A percentile compares a stretch with the other conserved stretches of the same genome.
phyloP scores from a whole-genome alignment of 1,140 invertebrate species.

The Plectus sambesii region DNA sequence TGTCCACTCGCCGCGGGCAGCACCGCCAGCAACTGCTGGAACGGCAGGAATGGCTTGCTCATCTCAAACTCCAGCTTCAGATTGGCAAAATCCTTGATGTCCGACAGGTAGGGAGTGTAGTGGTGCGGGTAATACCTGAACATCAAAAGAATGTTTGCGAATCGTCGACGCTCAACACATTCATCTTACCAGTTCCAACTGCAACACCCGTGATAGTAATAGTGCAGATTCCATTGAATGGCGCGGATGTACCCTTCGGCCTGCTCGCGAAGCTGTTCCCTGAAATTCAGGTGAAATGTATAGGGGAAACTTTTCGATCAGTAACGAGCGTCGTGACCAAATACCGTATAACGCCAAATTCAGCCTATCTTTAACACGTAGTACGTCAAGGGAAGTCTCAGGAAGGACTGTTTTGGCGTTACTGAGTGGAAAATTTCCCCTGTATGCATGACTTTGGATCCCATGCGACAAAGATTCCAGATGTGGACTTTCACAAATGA shows the following conservation, averaged over 20 bases:
- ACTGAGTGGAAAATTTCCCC: too few relatives aligned
- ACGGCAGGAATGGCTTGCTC: constrained; percentile 78
- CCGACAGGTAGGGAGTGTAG: constrained; percentile 88
- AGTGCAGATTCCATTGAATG: constrained; percentile 88
- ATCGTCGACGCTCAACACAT: background rate
- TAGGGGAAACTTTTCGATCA: too few relatives aligned
- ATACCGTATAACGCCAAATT: too few relatives aligned
- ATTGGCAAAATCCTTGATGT: constrained; percentile 64
- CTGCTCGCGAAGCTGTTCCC: constrained; percentile 65
- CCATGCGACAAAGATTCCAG: too few relatives aligned
- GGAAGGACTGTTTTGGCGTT: too few relatives aligned
- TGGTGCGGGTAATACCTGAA: constrained; percentile 69
- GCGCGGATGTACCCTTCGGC: constrained; percentile 75
- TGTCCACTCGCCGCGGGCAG: constrained; percentile 66
- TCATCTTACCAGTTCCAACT: constrained; percentile 83
- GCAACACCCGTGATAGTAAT: constrained; percentile 88
- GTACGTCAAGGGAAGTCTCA: too few relatives aligned
- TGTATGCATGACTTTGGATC: too few relatives aligned
- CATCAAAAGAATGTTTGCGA: background rate
- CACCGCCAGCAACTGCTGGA: constrained; percentile 83
- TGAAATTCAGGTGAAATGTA: constrained; percentile 44
- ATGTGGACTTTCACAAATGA: too few relatives aligned
- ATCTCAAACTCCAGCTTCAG: constrained; percentile 60
- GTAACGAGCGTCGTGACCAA: too few relatives aligned
- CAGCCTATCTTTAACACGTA: too few relatives aligned